Evolutionary conservation across 92 coral and sea anemone genomes (phyloP), one percentile per base, ranked within the genome.

Genomic region (Pocillopora meandrina): DNA sequence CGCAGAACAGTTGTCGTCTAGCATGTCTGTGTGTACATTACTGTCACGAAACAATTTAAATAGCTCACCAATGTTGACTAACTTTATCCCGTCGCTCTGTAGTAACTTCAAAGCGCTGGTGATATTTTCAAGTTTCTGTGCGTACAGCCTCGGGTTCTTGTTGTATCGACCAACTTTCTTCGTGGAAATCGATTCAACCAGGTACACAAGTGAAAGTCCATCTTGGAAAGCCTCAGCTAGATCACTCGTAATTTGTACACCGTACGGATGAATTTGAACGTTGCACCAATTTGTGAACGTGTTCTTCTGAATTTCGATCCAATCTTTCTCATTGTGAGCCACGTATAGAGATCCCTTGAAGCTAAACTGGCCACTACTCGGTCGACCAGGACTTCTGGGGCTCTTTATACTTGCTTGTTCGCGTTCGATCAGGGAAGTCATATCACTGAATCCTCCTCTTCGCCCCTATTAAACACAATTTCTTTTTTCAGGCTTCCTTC

Each of bases 221-320:
- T 96, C 99, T 65, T 90, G 91, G 80, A 96, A 96, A 23, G 99
- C 95, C 13, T 91, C 89, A 14, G 89, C 85, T 31, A 96, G 77
- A 31, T 95, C 98, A 0, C 85, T 90, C 1, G 97, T 63, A 17
- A 91, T 90, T 63, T 92, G 95, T 15, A 90, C 91, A 61, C 94
- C 95, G 64, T 90, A 90, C 3, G 87, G 86, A 19, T 92, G 77
- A 57, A 96, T 71, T 34, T 94, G 95, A 55, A 89, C 98, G 73
- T 92, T 95, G n/a, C 90, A 89, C 99, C 99, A 96, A 61, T 96
- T 96, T 16, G 94, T 94, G 78, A 96, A 96, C 0, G 99, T 95
- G 60, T 83, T 90, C 89, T 89, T 94, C 73, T 96, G 99, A 52
- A 92, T 86, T 64, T 94, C 95, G 23, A 96, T 86, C 99, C 99